Evolutionary conservation across 2,113 vertebrate species (phyloP).

Genomic region (Misgurnus mizolepis): DNA sequence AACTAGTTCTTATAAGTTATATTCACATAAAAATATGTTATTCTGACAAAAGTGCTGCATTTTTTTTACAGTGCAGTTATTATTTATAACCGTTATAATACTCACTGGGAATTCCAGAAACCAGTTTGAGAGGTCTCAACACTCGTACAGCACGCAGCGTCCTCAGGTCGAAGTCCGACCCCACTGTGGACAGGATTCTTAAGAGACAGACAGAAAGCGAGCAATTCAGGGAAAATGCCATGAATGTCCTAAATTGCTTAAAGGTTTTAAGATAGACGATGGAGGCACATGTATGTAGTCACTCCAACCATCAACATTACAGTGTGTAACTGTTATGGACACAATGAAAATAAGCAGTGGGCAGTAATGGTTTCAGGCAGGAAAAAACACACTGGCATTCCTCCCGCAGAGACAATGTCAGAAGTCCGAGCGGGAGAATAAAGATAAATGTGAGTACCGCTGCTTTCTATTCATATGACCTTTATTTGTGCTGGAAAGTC

Average conservation of each 20-base stretch:
- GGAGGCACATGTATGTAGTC: neutral
- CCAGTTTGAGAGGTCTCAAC: constrained; percentile 91
- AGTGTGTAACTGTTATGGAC: constrained; percentile 1
- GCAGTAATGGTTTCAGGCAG: constrained; percentile 2
- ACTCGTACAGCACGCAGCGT: constrained; percentile 95
- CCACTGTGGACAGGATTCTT: constrained; percentile 80
- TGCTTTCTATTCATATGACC: constrained; percentile 29
- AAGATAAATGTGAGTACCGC: constrained; percentile 25
- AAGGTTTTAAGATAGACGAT: neutral
- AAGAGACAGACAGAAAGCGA: neutral
- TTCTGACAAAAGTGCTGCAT: too few relatives aligned
- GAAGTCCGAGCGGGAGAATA: constrained; percentile 8
- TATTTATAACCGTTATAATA: constrained; percentile 40
- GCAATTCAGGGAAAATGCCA: too few relatives aligned
- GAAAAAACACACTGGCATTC: neutral
- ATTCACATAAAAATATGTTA: too few relatives aligned
- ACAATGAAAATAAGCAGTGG: neutral
- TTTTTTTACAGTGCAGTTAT: too few relatives aligned
- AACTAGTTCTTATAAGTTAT: too few relatives aligned
- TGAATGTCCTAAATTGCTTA: too few relatives aligned
- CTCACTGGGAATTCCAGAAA: constrained; percentile 99
- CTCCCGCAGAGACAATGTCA: constrained; percentile 22
- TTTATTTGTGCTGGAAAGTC: constrained; percentile 36
- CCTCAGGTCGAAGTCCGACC: constrained; percentile 94
- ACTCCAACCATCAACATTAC: neutral